phyloP scores from a whole-genome alignment of 2,113 vertebrate species.

The Tenrec ecaudatus region DNA sequence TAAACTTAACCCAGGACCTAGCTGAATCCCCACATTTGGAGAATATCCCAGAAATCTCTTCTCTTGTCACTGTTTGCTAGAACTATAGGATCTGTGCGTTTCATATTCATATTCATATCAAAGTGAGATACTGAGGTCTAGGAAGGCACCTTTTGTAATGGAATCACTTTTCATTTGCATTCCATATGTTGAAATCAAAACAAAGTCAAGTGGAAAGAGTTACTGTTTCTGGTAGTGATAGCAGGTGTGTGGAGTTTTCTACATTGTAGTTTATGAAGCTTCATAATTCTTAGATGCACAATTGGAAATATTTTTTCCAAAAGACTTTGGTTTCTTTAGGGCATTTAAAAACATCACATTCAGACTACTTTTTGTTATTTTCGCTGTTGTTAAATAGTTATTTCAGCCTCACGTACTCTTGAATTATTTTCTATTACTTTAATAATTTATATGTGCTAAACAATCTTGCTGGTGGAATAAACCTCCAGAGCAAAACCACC shows the following conservation, averaged over 20 bases:
- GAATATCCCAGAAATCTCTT: background rate
- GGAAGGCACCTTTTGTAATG: background rate
- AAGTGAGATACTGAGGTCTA: background rate
- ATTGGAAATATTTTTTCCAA: background rate
- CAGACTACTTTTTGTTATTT: conserved; percentile 37
- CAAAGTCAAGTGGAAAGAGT: background rate
- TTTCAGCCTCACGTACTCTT: background rate
- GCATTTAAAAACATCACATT: background rate
- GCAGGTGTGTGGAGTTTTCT: background rate
- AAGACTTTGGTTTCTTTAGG: background rate
- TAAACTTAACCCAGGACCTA: background rate
- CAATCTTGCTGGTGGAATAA: background rate
- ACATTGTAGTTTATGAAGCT: background rate
- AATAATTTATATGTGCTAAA: conserved; percentile 36
- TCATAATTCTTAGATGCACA: background rate
- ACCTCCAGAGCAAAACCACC: background rate
- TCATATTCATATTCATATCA: conserved; percentile 13
- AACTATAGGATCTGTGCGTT: background rate
- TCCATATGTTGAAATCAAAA: background rate
- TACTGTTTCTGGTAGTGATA: background rate
- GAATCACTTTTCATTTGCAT: background rate
- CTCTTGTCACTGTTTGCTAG: background rate
- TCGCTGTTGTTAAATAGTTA: background rate
- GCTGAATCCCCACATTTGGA: background rate
- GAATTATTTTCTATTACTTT: conserved; percentile 53